Conservation (phyloP, 92 coral and sea anemone species). For the Pocillopora meandrina region DNA sequence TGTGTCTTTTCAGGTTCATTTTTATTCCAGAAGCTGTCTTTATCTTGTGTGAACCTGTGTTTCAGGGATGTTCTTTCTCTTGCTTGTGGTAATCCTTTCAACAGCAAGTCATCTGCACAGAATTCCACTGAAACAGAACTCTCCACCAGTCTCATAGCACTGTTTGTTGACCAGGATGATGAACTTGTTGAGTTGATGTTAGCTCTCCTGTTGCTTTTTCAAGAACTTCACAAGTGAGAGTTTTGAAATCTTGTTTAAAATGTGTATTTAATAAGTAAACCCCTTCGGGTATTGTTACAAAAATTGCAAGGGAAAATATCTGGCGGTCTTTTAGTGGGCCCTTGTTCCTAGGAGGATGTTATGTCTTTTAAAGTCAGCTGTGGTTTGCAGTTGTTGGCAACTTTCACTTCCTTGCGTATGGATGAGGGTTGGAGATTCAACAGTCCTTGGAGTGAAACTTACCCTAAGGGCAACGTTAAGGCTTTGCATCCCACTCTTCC, state of each 20-base stretch:
- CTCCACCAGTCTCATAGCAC: conserved; percentile 33
- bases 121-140: not conserved
- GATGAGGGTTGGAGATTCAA: too few species aligned
- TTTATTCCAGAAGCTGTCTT: conserved; percentile 12
- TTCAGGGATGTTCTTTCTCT: conserved; percentile 2
- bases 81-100: not conserved
- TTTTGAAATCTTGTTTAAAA: not conserved
- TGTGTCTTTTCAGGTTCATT: conserved; percentile 19
- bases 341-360: too few species aligned
- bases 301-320: too few species aligned
- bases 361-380: too few species aligned
- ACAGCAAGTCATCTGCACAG: not conserved
- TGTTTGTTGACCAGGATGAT: conserved; percentile 95
- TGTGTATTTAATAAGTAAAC: too few species aligned
- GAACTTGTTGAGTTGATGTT: conserved; percentile 74
- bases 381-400: too few species aligned
- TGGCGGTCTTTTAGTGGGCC: too few species aligned
- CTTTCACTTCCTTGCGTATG: too few species aligned
- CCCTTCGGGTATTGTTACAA: too few species aligned
- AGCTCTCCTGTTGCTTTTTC: conserved; percentile 57
- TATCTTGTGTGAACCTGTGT: conserved; percentile 21
- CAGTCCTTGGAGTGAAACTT: too few species aligned
- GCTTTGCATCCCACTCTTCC: too few species aligned
- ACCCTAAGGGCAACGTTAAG: too few species aligned
- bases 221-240: conserved; percentile 20